Base-by-base conservation (phyloP, 2,113 vertebrate genomes). In the Eudyptes chrysolophus region DNA sequence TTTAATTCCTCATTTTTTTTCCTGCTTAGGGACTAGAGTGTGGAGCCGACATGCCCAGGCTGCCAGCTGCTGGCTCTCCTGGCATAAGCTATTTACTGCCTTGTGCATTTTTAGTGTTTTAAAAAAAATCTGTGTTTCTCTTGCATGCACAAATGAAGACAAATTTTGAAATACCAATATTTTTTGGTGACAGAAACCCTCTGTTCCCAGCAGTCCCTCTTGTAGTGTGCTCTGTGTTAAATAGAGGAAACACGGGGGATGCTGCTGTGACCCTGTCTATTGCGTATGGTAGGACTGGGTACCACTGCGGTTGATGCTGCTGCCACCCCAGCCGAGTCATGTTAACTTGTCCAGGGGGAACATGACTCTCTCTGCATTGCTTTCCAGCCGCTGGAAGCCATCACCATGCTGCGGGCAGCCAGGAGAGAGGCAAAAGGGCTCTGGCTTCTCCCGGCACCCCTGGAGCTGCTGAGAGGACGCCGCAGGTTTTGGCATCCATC, bases 391-490 rank as follows among this genome's bases (percentile, higher is more conserved):
- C 92, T 52, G 78, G 91, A 70, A 98, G 38, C 38, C 92, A 68
- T 66, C 87, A 60, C 18, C 48, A 2, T 60, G 70, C 82, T 68
- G 90, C 38, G 15, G 89, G 51, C 51, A 93, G 24, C 44, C 13
- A 3, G 54, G 68, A 87, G 16, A 72, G 83, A 81, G 87, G 42
- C 18, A 48, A 70, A 30, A 98, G 94, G 96, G 96, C 90, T n/a
- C 84, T 96, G 38, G 22, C 83, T 65, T 85, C 96, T 78, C 94
- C 94, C 70, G 96, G 36, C 3, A 95, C 94, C 94, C 95, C 96
- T 93, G 95, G 90, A 76, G 98, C 96, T 22, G 94, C 93, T 1
- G 93, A 98, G 94, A 97, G 94, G 85, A 98, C 95, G 2, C 82
- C 97, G 16, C 91, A 96, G 26, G 98, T 97, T 42, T 92, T 96